Percentiles rank a stretch among this genome's conserved stretches.
Evolutionary conservation across 2,888 invertebrate species (phyloP).

Genomic region (Mythimna lalbum): DNA sequence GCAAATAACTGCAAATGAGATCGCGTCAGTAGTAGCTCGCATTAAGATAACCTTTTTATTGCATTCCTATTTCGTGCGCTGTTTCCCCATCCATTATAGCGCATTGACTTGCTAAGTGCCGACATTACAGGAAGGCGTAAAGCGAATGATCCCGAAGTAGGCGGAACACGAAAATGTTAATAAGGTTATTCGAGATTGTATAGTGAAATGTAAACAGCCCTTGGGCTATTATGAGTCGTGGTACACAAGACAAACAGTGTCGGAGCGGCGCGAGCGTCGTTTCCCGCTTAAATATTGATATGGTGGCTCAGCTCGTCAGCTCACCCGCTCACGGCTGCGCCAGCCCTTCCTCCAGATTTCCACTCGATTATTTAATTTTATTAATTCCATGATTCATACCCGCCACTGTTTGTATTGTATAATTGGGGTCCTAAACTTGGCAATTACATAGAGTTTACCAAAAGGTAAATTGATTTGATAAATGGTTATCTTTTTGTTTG

Average conservation of each 20-base stretch:
- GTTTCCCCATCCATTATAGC: slow-evolving; percentile 53
- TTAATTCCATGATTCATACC: slow-evolving; percentile 53
- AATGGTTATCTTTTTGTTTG: slow-evolving; percentile 21
- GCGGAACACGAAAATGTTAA: slow-evolving; percentile 77
- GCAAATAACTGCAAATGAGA: slow-evolving; percentile 54
- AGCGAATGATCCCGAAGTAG: slow-evolving; percentile 58
- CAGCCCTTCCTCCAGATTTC: slow-evolving; percentile 51
- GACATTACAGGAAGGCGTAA: slow-evolving; percentile 63
- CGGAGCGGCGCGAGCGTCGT: slow-evolving; percentile 75
- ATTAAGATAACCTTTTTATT: slow-evolving; percentile 57
- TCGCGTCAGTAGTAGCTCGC: slow-evolving; percentile 25
- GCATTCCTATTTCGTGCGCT: slow-evolving; percentile 58
- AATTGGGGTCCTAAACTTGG: slow-evolving; percentile 48
- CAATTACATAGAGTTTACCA: slow-evolving; percentile 35
- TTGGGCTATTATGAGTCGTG: slow-evolving; percentile 82
- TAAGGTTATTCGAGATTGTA: slow-evolving; percentile 83
- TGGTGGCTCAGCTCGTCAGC: slow-evolving; percentile 66
- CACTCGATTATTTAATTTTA: slow-evolving; percentile 68
- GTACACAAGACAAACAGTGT: slow-evolving; percentile 84
- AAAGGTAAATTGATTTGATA: slow-evolving; percentile 39
- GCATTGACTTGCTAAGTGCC: slow-evolving; percentile 58
- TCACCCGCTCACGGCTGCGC: slow-evolving; percentile 32
- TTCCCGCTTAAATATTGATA: slow-evolving; percentile 85
- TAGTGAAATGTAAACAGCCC: slow-evolving; percentile 84
- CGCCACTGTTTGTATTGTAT: slow-evolving; percentile 54